Evolutionary conservation across 2,888 invertebrate species (phyloP), one percentile per base, ranked within the genome.

Genomic region (Caenorhabditis sp.): DNA sequence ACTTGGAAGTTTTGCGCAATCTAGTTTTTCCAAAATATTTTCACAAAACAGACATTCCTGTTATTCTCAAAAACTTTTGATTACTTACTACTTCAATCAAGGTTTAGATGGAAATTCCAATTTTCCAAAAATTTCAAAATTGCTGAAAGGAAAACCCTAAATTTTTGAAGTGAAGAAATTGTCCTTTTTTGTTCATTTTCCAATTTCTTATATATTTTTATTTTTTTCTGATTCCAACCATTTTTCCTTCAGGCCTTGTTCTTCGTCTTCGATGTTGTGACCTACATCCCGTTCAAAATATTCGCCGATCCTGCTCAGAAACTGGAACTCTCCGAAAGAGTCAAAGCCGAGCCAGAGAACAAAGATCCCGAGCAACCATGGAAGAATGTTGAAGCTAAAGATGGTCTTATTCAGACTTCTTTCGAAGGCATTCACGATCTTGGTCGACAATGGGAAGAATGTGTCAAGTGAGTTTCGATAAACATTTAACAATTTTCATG

Each of bases 401-500:
- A 79, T 26, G 74, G 77, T 19, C 82, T 88, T 5, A 82, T 88
- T 12, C 85, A 86, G 2, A 82, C 87, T 6, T 85, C 88, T 59
- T 88, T 88, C 70, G 77, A 81, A 14, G 89, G 88, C 66, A 88
- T 88, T 69, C 62, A 81, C 60, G 89, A 89, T 1, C 81, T 90
- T 1, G 89, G 88, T 51, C 88, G 89, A 37, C 82, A 90, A 53
- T 89, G 90, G 82, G 68, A 82, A 24, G 81, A 88, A 23, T 88
- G 89, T 14, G 88, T 88, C 24, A 71, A 81, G 69, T 83, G 19
- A 27, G 75, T 72, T 26, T 14, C 1, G 3, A 55, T 8, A 23
- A 23, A 53, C 4, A 23, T 8, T 53, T 3, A 23, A 23, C 5
- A 36, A 36, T 8, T 8, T 36, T 17, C 12, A 43, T 5, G 5